These are phyloP conservation scores for Polydrusus cervinus DNA, from an alignment of 2,888 invertebrate genomes.

Conservation along the genomic window DNA sequence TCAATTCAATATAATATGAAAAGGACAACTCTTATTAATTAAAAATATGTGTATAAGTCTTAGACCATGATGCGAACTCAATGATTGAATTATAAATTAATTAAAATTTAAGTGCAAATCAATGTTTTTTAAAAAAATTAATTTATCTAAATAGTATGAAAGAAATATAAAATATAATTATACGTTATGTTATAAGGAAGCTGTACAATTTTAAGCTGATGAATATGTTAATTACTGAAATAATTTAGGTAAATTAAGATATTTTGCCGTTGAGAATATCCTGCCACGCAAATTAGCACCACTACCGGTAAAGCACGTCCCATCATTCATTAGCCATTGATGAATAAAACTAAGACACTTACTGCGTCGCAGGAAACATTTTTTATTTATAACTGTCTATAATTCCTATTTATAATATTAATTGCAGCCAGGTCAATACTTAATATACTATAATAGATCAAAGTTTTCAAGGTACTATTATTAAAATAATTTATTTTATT, in stretches of 20 bases:
- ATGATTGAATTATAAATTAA: not conserved
- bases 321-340: not conserved
- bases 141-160: slow-evolving; percentile 7
- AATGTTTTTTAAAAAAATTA: slow-evolving; percentile 11
- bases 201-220: slow-evolving; percentile 33
- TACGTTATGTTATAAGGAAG: slow-evolving; percentile 20
- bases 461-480: no score
- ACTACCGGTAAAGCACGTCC: not conserved
- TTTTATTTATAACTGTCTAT: no score
- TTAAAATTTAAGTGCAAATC: slow-evolving; percentile 22
- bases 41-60: no score
- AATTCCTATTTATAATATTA: no score
- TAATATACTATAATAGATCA: no score
- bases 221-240: slow-evolving; percentile 34
- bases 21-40: no score
- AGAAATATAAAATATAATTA: slow-evolving; percentile 35
- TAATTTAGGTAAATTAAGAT: slow-evolving; percentile 30
- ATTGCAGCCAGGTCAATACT: no score
- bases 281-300: slow-evolving; percentile 22
- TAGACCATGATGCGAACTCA: no score
- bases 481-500: no score
- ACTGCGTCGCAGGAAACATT: no score
- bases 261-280: slow-evolving; percentile 24
- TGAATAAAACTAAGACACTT: no score
- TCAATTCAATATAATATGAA: no score